Percentiles rank a stretch among this genome's conserved stretches.
phyloP scores from a whole-genome alignment of 2,888 invertebrate species.

The Apodemia mormo region DNA sequence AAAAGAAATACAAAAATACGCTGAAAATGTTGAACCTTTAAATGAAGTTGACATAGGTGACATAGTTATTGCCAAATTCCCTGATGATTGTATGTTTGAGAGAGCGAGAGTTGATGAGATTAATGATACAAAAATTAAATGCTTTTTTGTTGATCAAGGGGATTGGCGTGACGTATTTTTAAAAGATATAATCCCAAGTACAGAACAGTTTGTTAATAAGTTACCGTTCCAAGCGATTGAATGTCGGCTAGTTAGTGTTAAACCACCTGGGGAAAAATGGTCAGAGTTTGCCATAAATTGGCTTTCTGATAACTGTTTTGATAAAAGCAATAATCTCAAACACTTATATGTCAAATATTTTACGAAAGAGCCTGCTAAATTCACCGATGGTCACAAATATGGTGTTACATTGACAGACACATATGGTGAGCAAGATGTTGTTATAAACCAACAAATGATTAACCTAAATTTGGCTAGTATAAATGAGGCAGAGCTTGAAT shows the following conservation, averaged over 20 bases:
- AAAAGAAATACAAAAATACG: conserved; percentile 64
- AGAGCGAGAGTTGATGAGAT: conserved; percentile 69
- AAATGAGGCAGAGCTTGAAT: conserved; percentile 50
- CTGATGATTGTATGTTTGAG: conserved; percentile 63
- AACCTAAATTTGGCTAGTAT: conserved; percentile 71
- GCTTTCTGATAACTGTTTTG: conserved; percentile 70
- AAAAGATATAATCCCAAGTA: conserved; percentile 69
- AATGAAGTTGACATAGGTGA: conserved; percentile 56
- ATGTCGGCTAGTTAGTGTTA: conserved; percentile 80
- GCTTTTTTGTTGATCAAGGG: conserved; percentile 85
- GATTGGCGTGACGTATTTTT: conserved; percentile 70
- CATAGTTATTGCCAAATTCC: conserved; percentile 75
- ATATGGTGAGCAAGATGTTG: conserved; percentile 54
- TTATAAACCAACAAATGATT: conserved; percentile 75
- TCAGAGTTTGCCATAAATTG: conserved; percentile 74
- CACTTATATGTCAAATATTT: conserved; percentile 66
- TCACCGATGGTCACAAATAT: conserved; percentile 72
- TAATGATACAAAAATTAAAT: conserved; percentile 64
- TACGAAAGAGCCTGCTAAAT: conserved; percentile 56
- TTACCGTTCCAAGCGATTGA: conserved; percentile 85
- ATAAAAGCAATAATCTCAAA: conserved; percentile 58
- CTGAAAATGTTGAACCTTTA: conserved; percentile 43
- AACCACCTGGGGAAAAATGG: conserved; percentile 74
- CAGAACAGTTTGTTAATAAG: conserved; percentile 69
- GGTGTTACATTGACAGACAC: conserved; percentile 75